These are phyloP conservation scores for Nothura maculosa DNA, from an alignment of 2,797 vertebrate species.

Conservation along the genomic window DNA sequence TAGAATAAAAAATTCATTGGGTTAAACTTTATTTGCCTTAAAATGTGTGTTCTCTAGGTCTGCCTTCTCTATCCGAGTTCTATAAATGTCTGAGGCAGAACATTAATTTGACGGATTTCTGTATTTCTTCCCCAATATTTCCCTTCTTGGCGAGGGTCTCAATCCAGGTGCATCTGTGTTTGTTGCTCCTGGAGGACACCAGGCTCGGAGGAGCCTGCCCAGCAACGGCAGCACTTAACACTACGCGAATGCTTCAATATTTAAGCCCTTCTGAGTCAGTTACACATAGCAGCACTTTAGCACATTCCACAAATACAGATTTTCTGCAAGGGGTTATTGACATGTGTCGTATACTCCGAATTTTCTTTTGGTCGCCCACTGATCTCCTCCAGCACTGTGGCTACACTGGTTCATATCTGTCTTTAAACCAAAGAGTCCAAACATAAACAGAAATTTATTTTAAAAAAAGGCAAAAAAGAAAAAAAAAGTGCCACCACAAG, in stretches of 20 bases:
- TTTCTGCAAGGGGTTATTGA: accelerated
- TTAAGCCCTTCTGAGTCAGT: neutral
- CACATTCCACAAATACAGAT: accelerated
- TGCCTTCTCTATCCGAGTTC: neutral
- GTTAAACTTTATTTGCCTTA: neutral
- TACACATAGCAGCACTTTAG: accelerated
- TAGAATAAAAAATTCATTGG: neutral
- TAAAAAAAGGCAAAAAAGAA: too few species aligned
- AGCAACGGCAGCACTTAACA: accelerated
- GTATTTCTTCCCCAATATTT: accelerated
- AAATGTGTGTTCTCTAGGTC: neutral
- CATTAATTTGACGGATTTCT: neutral
- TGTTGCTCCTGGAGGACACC: neutral
- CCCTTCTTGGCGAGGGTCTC: accelerated
- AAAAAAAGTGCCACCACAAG: neutral
- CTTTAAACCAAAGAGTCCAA: neutral
- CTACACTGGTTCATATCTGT: accelerated
- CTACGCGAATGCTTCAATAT: accelerated
- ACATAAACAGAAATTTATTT: neutral
- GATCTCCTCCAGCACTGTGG: accelerated
- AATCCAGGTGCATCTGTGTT: accelerated
- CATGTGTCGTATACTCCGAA: neutral
- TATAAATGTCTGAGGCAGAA: accelerated
- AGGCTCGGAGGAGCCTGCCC: neutral
- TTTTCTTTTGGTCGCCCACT: neutral